These are phyloP conservation scores for Carposina sasakii DNA, from an alignment of 1,140 invertebrate genomes.

Conservation along the genomic window DNA sequence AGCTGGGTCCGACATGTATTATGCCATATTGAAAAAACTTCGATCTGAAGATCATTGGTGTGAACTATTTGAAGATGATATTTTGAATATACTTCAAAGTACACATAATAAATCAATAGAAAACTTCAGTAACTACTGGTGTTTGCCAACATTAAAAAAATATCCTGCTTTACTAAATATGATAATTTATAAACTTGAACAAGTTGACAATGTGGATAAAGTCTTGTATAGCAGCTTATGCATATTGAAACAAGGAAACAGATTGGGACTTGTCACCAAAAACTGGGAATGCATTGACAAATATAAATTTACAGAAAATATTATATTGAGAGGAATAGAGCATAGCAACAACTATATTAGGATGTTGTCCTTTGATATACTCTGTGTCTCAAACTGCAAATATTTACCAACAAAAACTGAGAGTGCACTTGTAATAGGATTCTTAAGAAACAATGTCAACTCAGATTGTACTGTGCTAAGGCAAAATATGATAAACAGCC, in stretches of 20 bases:
- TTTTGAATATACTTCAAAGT: constrained; percentile 35
- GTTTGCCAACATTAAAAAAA: constrained; percentile 55
- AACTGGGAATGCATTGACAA: constrained; percentile 21
- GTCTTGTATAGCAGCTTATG: constrained; percentile 43
- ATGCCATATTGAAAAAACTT: constrained; percentile 51
- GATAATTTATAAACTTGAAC: constrained; percentile 33
- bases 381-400: constrained; percentile 47
- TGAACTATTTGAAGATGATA: constrained; percentile 35
- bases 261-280: constrained; percentile 42
- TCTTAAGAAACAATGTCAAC: constrained; percentile 56
- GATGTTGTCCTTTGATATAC: constrained; percentile 54
- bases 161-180: constrained; percentile 41
- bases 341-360: constrained; percentile 44
- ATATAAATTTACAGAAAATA: constrained; percentile 14
- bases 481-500: constrained; percentile 49
- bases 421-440: constrained; percentile 45
- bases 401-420: constrained; percentile 35
- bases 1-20: constrained; percentile 64
- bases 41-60: constrained; percentile 44
- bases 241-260: constrained; percentile 55
- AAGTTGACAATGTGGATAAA: constrained; percentile 10
- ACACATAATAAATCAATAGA: constrained; percentile 39
- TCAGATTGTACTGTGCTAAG: constrained; percentile 60
- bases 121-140: constrained; percentile 66
- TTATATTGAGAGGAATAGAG: constrained; percentile 30